Conservation (phyloP, 2,797 vertebrate genomes). For the Aselliscus stoliczkanus region DNA sequence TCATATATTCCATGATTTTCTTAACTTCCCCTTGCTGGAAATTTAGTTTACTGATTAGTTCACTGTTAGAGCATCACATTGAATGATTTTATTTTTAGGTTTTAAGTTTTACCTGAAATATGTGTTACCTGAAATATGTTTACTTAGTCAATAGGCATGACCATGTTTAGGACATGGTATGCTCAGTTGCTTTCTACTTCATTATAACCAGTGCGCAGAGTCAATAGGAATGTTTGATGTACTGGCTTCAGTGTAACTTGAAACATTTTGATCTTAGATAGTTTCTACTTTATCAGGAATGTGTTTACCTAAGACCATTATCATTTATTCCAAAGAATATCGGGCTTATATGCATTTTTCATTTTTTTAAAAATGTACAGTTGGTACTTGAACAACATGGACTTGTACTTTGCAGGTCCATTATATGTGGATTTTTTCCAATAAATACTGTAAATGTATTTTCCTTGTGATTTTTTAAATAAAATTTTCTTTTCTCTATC, state of each 20-base stretch:
- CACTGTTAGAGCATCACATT: neutral
- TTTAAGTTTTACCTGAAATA: neutral
- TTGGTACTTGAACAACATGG: neutral
- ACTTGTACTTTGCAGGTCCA: neutral
- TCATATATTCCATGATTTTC: neutral
- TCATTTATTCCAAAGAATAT: constrained; percentile 30
- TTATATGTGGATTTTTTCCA: neutral
- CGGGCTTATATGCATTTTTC: neutral
- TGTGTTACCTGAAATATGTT: neutral
- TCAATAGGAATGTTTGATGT: neutral
- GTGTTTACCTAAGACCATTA: neutral
- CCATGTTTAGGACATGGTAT: neutral
- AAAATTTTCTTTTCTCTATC: neutral
- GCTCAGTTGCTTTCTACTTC: neutral
- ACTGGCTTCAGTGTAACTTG: neutral
- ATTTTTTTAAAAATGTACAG: neutral
- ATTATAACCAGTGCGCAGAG: neutral
- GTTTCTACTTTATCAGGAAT: neutral
- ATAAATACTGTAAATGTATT: neutral
- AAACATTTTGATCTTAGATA: constrained; percentile 35
- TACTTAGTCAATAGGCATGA: neutral
- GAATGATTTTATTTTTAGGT: constrained; percentile 11
- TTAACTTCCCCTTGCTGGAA: neutral
- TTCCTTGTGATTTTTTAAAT: neutral
- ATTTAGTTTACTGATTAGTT: constrained; percentile 13